Evolutionary conservation across 2,888 invertebrate genomes (phyloP), one percentile per base, ranked within the genome.

Genomic region (Pelosia muscerda): DNA sequence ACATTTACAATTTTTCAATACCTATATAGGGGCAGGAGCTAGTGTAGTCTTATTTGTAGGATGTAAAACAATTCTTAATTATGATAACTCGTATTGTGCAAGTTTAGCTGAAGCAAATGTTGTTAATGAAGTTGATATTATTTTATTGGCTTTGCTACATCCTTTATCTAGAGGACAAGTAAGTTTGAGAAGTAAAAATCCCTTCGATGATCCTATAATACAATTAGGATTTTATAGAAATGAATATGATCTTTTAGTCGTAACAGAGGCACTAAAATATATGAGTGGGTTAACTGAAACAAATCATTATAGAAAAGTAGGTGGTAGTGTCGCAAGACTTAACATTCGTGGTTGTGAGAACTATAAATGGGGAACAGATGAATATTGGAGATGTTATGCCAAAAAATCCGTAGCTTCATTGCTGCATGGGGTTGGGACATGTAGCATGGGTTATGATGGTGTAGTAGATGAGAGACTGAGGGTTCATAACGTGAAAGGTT

Each of bases 301-400:
- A 0, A 84, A 86, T 0, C 87, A 90, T 74, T 92, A 82, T 66
- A 87, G 77, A 61, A 79, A 85, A 54, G 87, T 87, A 6, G 75
- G 79, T 8, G 90, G 88, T 2, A 78, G 78, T 54, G 59, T 92
- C 9, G 84, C 84, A 0, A 84, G 79, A 63, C 64, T 90, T 49
- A 78, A 86, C 5, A 91, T 96, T 1, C 93, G 95, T 0, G 95
- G 93, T 0, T 97, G 97, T 81, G 89, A 92, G 10, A 81, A 89
- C 1, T 79, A 92, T 6, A 73, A 80, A 1, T 95, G 95, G 82
- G 95, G 92, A 25, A 91, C 95, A 0, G 96, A 96, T 83, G 88
- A 89, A 0, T 97, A 97, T 79, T 96, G 96, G 96, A 91, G 92
- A 57, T 97, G 97, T 81, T 95, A 96, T 79, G 92, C 95, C 0